Conservation (phyloP, 2,113 vertebrate genomes). For the Psittacula cyanocephala region DNA sequence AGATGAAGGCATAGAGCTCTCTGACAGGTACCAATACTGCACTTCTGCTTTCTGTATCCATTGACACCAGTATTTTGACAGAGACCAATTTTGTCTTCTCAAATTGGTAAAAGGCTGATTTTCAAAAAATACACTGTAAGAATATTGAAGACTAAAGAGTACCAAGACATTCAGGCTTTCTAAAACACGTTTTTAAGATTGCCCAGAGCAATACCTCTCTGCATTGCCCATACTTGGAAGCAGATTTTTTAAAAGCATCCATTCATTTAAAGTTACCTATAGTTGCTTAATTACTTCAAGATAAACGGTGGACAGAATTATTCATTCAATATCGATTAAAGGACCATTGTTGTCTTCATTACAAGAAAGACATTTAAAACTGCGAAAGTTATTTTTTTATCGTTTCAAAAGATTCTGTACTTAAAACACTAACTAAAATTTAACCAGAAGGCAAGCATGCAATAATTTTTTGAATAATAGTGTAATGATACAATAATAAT, state of each 20-base stretch:
- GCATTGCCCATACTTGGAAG: not conserved
- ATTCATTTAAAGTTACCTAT: not conserved
- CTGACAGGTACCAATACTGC: not conserved
- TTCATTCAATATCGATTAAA: not conserved
- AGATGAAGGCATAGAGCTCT: not conserved
- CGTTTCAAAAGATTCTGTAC: not conserved
- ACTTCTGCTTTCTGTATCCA: not conserved
- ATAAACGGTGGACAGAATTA: not conserved
- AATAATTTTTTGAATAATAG: not conserved
- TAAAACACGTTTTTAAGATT: not conserved
- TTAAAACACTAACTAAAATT: not conserved
- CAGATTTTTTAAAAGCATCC: not conserved
- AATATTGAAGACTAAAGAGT: not conserved
- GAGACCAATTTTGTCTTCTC: not conserved
- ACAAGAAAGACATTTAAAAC: not conserved
- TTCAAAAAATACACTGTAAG: not conserved
- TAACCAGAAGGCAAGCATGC: not conserved
- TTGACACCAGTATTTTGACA: not conserved
- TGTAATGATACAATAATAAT: not conserved
- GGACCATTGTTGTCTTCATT: not conserved
- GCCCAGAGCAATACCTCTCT: not conserved
- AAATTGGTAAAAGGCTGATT: not conserved
- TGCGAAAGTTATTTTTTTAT: not conserved
- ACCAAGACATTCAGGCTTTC: not conserved
- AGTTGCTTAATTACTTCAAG: not conserved